Percentiles rank a stretch among this genome's conserved stretches.
Conservation (phyloP, 2,888 invertebrate genomes). For the Rhogogaster chlorosoma region DNA sequence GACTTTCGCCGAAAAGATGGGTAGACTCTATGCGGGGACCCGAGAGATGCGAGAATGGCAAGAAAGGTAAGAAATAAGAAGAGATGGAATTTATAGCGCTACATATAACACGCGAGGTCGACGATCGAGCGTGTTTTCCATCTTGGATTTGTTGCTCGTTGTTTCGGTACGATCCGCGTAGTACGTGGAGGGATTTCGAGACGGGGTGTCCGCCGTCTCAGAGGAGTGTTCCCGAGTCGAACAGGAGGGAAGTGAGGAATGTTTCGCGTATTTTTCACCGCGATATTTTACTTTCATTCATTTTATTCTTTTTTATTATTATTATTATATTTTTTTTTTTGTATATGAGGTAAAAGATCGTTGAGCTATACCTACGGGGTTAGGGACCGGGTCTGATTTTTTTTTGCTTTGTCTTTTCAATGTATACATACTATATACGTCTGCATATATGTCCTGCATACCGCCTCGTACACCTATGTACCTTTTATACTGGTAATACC, state of each 20-base stretch:
- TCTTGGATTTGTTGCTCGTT: background rate
- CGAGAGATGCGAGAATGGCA: too few species aligned
- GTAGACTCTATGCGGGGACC: background rate
- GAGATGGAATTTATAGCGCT: conserved; percentile 30
- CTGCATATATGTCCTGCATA: background rate
- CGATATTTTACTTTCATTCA: background rate
- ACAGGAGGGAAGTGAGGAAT: background rate
- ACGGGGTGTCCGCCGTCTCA: background rate
- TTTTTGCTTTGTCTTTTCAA: conserved; percentile 1
- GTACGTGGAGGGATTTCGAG: conserved; percentile 12
- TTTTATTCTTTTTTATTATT: background rate
- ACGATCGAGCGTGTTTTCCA: conserved; percentile 39
- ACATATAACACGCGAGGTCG: conserved; percentile 18
- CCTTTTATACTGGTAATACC: background rate
- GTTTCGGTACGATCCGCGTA: conserved; percentile 18
- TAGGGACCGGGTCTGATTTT: background rate
- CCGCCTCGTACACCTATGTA: background rate
- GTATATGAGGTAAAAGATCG: background rate
- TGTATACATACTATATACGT: background rate
- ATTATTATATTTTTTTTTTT: background rate
- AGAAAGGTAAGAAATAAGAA: background rate
- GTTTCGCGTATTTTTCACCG: conserved; percentile 5
- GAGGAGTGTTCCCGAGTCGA: conserved; percentile 2
- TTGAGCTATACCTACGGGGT: background rate
- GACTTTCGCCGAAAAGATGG: conserved; percentile 26